Evolutionary conservation across 2,113 vertebrate genomes (phyloP).

Genomic region (Gadus macrocephalus): DNA sequence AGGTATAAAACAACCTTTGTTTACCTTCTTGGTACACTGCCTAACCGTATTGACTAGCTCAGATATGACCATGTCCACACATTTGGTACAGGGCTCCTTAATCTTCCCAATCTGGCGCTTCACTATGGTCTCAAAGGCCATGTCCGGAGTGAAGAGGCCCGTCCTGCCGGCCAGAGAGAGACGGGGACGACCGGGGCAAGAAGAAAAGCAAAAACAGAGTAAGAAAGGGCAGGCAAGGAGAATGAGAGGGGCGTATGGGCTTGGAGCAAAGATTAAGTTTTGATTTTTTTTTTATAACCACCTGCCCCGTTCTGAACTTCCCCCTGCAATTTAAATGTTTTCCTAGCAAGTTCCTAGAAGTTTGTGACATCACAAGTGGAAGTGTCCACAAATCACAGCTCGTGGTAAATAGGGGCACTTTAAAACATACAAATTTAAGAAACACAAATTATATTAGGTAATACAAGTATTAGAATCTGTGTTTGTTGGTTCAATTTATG

Average conservation of each 20-base stretch:
- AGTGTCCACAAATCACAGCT: no score
- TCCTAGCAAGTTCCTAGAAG: no score
- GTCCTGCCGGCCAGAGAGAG: conserved; percentile 83
- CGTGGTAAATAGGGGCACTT: no score
- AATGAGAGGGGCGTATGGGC: conserved; percentile 38
- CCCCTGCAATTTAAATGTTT: neutral
- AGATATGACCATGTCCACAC: conserved; percentile 99
- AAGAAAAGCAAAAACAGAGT: conserved; percentile 24
- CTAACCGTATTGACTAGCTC: conserved; percentile 99
- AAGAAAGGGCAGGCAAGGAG: conserved; percentile 32
- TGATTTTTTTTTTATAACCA: conserved; percentile 48
- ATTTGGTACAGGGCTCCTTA: conserved; percentile 99
- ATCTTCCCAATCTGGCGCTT: conserved; percentile 99
- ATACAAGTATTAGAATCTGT: no score
- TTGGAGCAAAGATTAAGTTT: conserved; percentile 63
- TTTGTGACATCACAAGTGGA: no score
- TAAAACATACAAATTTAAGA: no score
- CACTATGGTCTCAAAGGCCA: conserved; percentile 99
- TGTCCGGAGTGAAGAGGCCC: conserved; percentile 99
- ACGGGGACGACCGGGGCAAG: conserved; percentile 9
- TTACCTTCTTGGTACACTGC: conserved; percentile 98
- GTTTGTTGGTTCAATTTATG: no score
- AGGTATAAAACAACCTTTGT: conserved; percentile 30
- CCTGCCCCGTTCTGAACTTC: conserved; percentile 18
- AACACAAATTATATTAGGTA: no score